Evolutionary conservation across 1,140 invertebrate genomes (phyloP).

Genomic region (Mylabris phalerata): DNA sequence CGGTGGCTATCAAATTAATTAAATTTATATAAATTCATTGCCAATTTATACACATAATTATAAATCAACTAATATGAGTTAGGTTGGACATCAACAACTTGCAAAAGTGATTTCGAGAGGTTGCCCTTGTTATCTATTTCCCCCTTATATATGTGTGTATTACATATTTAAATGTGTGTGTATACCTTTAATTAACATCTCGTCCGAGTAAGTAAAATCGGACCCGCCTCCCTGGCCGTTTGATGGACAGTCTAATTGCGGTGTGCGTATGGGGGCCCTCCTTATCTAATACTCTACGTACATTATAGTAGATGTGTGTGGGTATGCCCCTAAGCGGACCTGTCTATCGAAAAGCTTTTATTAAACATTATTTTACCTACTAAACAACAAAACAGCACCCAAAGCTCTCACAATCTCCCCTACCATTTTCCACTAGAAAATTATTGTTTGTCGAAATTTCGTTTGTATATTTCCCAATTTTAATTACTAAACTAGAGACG

Average conservation of each 20-base stretch:
- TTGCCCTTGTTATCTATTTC: neutral
- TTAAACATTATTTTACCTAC: constrained; percentile 15
- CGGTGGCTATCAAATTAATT: constrained; percentile 15
- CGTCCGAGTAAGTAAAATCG: constrained; percentile 15
- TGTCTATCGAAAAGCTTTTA: constrained; percentile 16
- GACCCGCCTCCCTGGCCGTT: constrained; percentile 6
- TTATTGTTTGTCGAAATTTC: neutral
- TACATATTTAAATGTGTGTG: neutral
- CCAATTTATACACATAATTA: neutral
- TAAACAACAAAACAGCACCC: constrained; percentile 4
- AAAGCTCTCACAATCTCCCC: neutral
- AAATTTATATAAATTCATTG: neutral
- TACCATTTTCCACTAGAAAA: neutral
- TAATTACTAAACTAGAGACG: too few species aligned
- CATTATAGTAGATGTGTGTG: constrained; percentile 5
- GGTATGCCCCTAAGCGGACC: constrained; percentile 9
- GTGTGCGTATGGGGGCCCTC: constrained; percentile 5
- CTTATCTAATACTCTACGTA: constrained; percentile 15
- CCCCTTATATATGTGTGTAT: too few species aligned
- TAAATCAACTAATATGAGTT: constrained; percentile 2
- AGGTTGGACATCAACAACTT: neutral
- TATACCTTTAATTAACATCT: constrained; percentile 18
- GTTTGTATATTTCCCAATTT: neutral
- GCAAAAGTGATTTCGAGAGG: constrained; percentile 7
- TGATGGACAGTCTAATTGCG: constrained; percentile 18